phyloP scores from a whole-genome alignment of 2,888 invertebrate genomes.

The Synergus laeviventris region DNA sequence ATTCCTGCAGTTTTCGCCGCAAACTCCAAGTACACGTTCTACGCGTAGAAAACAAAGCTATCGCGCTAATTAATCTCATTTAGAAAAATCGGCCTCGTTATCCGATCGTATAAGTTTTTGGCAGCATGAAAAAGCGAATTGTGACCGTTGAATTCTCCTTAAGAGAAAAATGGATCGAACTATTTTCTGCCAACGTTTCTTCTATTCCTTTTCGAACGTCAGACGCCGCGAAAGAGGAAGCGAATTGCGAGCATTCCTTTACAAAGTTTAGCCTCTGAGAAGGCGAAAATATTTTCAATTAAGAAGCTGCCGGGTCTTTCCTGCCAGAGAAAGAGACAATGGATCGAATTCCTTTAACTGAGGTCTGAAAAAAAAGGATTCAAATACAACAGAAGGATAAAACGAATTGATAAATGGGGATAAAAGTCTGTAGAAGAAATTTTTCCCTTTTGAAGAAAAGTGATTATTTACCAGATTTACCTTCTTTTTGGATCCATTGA shows the following conservation, averaged over 20 bases:
- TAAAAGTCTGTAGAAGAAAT: conserved; percentile 32
- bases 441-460: no score
- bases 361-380: conserved; percentile 81
- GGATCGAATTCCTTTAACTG: conserved; percentile 90
- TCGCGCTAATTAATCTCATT: not conserved
- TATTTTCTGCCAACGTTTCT: conserved; percentile 33
- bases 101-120: conserved; percentile 25
- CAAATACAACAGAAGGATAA: conserved; percentile 36
- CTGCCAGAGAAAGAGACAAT: conserved; percentile 88
- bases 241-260: conserved; percentile 30
- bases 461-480: conserved; percentile 77
- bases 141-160: conserved; percentile 23
- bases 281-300: conserved; percentile 53
- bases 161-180: conserved; percentile 28
- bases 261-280: conserved; percentile 35
- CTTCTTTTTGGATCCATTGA: conserved; percentile 98
- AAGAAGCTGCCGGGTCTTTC: conserved; percentile 80
- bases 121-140: conserved; percentile 39
- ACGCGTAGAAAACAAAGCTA: conserved; percentile 40
- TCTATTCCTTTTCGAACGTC: conserved; percentile 14
- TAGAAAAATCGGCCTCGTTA: conserved; percentile 18
- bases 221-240: conserved; percentile 32
- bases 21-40: conserved; percentile 10
- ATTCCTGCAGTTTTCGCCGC: conserved; percentile 26
- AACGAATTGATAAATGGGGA: conserved; percentile 41